phyloP scores from a whole-genome alignment of 2,113 vertebrate genomes.

The Hystrix brachyura region DNA sequence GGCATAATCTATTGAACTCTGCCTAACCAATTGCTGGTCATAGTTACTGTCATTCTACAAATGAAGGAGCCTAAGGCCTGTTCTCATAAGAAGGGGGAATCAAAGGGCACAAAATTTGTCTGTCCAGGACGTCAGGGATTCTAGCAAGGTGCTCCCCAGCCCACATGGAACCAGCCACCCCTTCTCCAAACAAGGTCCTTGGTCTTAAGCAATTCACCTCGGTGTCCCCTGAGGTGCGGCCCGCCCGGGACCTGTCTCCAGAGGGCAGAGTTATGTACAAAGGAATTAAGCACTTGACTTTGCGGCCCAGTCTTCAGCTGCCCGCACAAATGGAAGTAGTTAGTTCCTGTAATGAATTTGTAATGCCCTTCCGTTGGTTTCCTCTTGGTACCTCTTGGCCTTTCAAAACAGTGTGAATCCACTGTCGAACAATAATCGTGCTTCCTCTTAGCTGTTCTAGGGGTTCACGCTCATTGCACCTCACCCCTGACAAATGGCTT shows the following conservation, averaged over 20 bases:
- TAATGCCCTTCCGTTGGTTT: constrained; percentile 6
- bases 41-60: neutral
- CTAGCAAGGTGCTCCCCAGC: neutral
- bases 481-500: neutral
- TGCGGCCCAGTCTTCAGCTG: neutral
- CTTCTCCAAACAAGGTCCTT: neutral
- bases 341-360: constrained; percentile 66
- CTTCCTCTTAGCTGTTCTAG: neutral
- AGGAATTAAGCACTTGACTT: neutral
- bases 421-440: neutral
- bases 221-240: neutral
- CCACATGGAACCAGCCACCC: fast-evolving
- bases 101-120: neutral
- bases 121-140: too few relatives aligned
- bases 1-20: neutral
- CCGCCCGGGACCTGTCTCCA: neutral
- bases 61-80: neutral
- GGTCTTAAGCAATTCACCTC: neutral
- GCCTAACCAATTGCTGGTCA: neutral
- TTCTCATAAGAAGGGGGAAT: neutral
- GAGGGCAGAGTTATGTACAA: neutral
- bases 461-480: neutral
- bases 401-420: constrained; percentile 37
- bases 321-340: constrained; percentile 53
- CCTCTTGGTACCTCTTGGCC: neutral